Base-by-base conservation (phyloP, 2,113 vertebrate genomes). In the Micromys minutus region DNA sequence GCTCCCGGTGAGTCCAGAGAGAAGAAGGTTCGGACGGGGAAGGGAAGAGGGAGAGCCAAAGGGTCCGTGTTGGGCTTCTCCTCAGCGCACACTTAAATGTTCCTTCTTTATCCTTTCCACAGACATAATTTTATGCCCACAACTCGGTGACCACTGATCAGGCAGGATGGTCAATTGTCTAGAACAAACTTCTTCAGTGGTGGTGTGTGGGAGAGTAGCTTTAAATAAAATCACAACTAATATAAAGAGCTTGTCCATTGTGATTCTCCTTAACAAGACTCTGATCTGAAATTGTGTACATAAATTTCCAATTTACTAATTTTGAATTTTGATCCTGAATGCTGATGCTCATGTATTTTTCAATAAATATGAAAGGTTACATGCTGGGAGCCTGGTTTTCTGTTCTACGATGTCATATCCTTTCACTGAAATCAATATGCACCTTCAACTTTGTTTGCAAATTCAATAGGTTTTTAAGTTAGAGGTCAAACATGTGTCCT, bases 71-170 rank as follows among this genome's bases (percentile, higher is more conserved):
- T 94, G 89, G 24, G 93, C 89, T 96, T 90, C 96, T 96, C 93
- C 95, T 96, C 96, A 29, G 96, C 95, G 84, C 96, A 94, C 97
- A 97, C 96, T 97, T 39, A 91, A 55, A 24, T 5, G 47, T 31
- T 57, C 34, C 7, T 22, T 39, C 36, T 83, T 42, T 39, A 57
- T 83, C 45, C 15, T n/a, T 36, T 84, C 65, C 72, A 63, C 36
- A 57, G 22, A 76, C 59, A 29, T 61, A 89, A 52, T 86, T 72
- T 87, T 74, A 77, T 95, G 59, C 39, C 57, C 74, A 55, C 11
- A 52, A 31, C 13, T 15, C n/a, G 12, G 45, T 57, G 24, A 3
- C 26, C 7, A 4, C 36, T 76, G 55, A 63, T 92, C 55, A 29
- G 75, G 8, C 76, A 79, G 10, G 59, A 55, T 77, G 21, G 34